Base-by-base conservation (phyloP, 2,113 vertebrate genomes). In the Ondatra zibethicus region DNA sequence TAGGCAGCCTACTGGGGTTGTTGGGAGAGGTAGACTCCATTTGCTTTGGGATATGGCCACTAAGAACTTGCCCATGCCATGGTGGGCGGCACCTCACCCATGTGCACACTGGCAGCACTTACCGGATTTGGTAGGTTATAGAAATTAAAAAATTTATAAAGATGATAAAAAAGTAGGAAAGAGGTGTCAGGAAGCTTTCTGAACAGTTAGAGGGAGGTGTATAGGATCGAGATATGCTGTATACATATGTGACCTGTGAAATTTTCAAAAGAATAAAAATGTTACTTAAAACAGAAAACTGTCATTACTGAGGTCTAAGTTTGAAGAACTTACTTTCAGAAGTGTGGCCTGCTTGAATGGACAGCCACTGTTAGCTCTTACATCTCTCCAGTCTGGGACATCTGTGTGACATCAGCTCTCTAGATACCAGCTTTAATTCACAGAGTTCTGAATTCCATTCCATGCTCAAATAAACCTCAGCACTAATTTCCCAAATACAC, bases 371-470 rank as follows among this genome's bases (percentile, higher is more conserved):
- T 29, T 16, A 50, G 36, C 42, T 36, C 82, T 52, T 55, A 10
- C 29, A 13, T 42, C 70, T 77, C 0, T 1, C 47, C 52, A n/a
- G 63, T 25, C 36, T 90, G 77, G 36, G 33, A n/a, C 55, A 61
- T 29, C 87, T 96, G 61, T 96, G 88, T 96, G 96, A 96, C 94
- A 84, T 96, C 95, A 94, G 1, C 82, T 39, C 86, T 36, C n/a
- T 21, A 31, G 70, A 77, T 36, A 61, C 25, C 86, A 70, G 39
- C 61, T 66, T 50, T 73, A 52, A 61, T 47, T 70, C 86, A 17
- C 0, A 12, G 63, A 68, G 96, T 95, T 97, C 97, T 88, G 7
- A 96, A 95, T 97, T 97, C 95, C 31, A 55, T 50, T n/a, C 36
- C 55, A 25, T 47, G 66, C n/a, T 75, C 55, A 81, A 73, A 36